Evolutionary conservation across 2,113 vertebrate genomes (phyloP).

Genomic region (Cochlearius cochlearius): DNA sequence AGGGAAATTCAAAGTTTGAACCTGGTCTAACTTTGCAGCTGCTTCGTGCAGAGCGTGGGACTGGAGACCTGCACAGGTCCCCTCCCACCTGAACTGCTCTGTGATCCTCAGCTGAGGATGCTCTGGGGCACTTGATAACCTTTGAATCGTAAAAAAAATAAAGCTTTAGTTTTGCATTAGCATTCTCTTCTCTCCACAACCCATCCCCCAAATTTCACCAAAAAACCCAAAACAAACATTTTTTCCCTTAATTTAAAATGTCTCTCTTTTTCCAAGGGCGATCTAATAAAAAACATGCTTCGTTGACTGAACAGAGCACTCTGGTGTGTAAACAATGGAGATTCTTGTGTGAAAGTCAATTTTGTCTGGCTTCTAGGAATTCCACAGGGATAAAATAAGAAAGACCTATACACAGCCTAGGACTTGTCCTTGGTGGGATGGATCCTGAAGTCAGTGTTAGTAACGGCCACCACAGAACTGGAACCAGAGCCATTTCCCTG

Average conservation of each 20-base stretch:
- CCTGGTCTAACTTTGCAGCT: not conserved
- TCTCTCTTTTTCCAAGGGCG: not conserved
- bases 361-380: slow-evolving; percentile 25
- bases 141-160: not conserved
- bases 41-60: not conserved
- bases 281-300: not conserved
- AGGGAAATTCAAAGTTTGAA: not conserved
- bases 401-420: not conserved
- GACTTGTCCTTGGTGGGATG: not conserved
- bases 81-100: not conserved
- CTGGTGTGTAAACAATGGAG: slow-evolving; percentile 15
- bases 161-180: not conserved
- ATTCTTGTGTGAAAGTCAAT: slow-evolving; percentile 32
- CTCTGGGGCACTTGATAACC: not conserved
- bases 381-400: slow-evolving; percentile 3
- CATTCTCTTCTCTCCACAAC: not conserved
- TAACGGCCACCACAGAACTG: not conserved
- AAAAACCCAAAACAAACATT: not conserved
- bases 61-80: not conserved
- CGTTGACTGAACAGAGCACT: not conserved
- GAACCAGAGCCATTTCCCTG: not conserved
- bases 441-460: not conserved
- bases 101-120: not conserved
- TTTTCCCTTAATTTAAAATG: slow-evolving; percentile 20
- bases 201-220: not conserved